A percentile compares a stretch with the other conserved stretches of the same genome.
Evolutionary conservation across 2,113 vertebrate genomes (phyloP).

Genomic region (Tragelaphus imberbis): DNA sequence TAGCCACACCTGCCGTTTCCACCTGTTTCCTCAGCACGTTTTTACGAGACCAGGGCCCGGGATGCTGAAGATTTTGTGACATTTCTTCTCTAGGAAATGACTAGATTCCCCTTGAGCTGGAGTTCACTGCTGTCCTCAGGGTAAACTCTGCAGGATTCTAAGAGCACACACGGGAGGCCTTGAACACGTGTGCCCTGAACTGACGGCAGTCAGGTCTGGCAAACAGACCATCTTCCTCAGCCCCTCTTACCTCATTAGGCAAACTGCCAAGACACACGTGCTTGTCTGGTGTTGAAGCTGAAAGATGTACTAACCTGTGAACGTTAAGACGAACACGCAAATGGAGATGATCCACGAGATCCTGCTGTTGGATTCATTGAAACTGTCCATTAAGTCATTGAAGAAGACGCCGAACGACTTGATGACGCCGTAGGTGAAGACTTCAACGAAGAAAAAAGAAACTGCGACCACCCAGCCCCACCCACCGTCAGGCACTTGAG

Average conservation of each 20-base stretch:
- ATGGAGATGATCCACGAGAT: conserved; percentile 98
- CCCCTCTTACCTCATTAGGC: not conserved
- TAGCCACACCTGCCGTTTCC: not conserved
- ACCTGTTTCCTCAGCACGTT: not conserved
- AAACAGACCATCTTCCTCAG: not conserved
- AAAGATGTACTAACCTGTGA: conserved; percentile 85
- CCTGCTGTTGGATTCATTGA: conserved; percentile 90
- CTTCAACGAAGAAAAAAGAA: conserved; percentile 92
- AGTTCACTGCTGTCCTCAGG: not conserved
- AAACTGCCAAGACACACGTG: not conserved
- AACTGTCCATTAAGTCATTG: conserved; percentile 90
- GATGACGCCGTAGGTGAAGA: conserved; percentile 93
- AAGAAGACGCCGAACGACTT: conserved; percentile 98
- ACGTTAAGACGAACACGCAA: conserved; percentile 93
- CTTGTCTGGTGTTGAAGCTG: not conserved
- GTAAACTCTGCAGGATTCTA: not conserved
- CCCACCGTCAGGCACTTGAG: conserved; percentile 93
- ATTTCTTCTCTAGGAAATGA: not conserved
- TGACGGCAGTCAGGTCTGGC: not conserved
- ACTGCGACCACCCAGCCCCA: conserved; percentile 94
- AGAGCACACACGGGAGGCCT: not conserved
- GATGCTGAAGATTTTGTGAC: fast-evolving
- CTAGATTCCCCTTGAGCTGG: not conserved
- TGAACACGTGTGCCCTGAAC: not conserved
- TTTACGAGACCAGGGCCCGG: not conserved